Conservation (phyloP, 2,888 invertebrate genomes). For the Amphimallon solstitiale region DNA sequence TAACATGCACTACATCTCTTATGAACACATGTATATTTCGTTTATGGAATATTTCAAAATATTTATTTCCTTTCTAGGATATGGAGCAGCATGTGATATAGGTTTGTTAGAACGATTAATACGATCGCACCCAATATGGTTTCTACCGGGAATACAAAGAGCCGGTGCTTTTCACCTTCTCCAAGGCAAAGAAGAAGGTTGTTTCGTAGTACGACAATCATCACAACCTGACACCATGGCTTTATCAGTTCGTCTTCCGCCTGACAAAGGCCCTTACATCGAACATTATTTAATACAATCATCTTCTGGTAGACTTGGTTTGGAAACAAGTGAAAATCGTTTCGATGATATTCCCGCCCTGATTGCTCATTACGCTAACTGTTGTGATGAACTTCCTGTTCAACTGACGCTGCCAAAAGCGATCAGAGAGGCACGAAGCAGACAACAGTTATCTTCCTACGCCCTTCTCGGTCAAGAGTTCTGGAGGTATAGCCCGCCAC, state of each 20-base stretch:
- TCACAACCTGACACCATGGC: constrained; percentile 96
- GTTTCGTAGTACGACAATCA: constrained; percentile 94
- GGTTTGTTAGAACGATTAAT: constrained; percentile 87
- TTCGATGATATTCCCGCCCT: constrained; percentile 93
- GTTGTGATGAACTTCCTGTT: constrained; percentile 94
- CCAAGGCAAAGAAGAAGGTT: constrained; percentile 93
- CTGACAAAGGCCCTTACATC: constrained; percentile 89
- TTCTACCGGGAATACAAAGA: constrained; percentile 90
- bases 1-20: no score
- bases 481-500: constrained; percentile 69
- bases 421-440: constrained; percentile 82
- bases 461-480: constrained; percentile 91
- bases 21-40: no score
- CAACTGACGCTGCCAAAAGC: constrained; percentile 87
- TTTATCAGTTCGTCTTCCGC: constrained; percentile 88
- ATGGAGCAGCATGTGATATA: constrained; percentile 84
- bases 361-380: constrained; percentile 93
- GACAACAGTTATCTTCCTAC: constrained; percentile 89
- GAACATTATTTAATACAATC: constrained; percentile 97
- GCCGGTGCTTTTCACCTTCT: constrained; percentile 94
- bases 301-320: constrained; percentile 76
- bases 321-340: constrained; percentile 93
- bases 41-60: no score
- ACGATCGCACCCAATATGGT: constrained; percentile 95
- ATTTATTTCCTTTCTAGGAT: constrained; percentile 59